phyloP scores from a whole-genome alignment of 2,113 vertebrate species.

The Eonycteris spelaea region DNA sequence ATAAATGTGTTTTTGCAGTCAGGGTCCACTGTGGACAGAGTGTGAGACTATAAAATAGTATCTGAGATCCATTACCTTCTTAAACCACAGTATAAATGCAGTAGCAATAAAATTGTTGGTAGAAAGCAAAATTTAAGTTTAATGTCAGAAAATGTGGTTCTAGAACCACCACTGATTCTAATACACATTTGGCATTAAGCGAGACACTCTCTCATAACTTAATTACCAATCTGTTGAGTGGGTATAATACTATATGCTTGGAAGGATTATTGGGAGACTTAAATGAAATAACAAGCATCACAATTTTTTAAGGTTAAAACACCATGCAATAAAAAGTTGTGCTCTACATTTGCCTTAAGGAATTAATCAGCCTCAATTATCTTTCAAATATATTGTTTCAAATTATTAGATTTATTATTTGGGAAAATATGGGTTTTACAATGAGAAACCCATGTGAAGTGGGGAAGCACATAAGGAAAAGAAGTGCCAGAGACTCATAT shows the following conservation, averaged over 20 bases:
- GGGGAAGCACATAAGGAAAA: background rate
- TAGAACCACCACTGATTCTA: background rate
- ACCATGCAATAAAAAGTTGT: background rate
- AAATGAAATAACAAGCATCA: background rate
- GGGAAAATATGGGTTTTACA: background rate
- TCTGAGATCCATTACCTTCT: background rate
- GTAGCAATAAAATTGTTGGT: background rate
- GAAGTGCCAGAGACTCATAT: background rate
- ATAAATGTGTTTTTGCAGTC: conserved; percentile 7
- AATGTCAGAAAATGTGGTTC: background rate
- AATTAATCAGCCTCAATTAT: background rate
- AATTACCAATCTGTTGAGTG: background rate
- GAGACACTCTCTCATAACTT: background rate
- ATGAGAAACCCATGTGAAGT: background rate
- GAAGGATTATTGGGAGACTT: background rate
- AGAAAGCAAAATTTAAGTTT: background rate
- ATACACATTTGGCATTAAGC: background rate
- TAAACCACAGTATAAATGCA: background rate
- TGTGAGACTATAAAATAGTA: background rate
- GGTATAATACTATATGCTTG: background rate
- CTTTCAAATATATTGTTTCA: background rate
- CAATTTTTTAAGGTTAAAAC: background rate
- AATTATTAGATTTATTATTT: background rate
- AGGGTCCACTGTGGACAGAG: background rate
- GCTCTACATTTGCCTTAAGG: background rate